phyloP scores from a whole-genome alignment of 2,797 vertebrate species.

The Danio choprae region DNA sequence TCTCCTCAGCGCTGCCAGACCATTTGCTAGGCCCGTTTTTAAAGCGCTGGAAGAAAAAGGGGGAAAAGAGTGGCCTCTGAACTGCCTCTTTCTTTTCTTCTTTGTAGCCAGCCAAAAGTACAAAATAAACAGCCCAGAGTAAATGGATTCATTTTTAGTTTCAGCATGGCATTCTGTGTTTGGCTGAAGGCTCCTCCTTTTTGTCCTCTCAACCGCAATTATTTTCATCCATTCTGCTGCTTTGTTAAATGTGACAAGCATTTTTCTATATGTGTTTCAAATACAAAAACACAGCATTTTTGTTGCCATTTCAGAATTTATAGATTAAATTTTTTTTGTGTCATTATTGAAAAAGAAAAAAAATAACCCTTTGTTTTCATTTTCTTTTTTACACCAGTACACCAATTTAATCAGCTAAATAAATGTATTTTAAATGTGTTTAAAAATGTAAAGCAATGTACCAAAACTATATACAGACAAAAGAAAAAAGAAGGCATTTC shows the following conservation, averaged over 20 bases:
- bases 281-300: conserved; percentile 1
- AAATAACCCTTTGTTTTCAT: conserved; percentile 12
- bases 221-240: conserved; percentile 77
- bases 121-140: conserved; percentile 82
- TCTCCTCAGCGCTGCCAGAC: conserved; percentile 77
- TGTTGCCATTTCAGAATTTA: conserved; percentile 48
- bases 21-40: conserved; percentile 77
- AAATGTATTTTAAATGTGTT: neutral
- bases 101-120: conserved; percentile 80
- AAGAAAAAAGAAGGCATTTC: too few species aligned
- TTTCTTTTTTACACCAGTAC: neutral
- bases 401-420: neutral
- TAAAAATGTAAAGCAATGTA: neutral
- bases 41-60: conserved; percentile 78
- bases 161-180: conserved; percentile 72
- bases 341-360: neutral
- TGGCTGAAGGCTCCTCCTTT: conserved; percentile 74
- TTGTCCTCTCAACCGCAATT: conserved; percentile 73
- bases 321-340: conserved; percentile 15
- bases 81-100: conserved; percentile 66
- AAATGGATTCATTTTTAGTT: conserved; percentile 85
- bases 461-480: neutral
- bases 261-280: conserved; percentile 58
- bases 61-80: conserved; percentile 75
- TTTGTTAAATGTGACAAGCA: conserved; percentile 77